These are phyloP conservation scores for Platygyra sinensis DNA, from an alignment of 64 coral and sea anemone species.

Conservation along the genomic window DNA sequence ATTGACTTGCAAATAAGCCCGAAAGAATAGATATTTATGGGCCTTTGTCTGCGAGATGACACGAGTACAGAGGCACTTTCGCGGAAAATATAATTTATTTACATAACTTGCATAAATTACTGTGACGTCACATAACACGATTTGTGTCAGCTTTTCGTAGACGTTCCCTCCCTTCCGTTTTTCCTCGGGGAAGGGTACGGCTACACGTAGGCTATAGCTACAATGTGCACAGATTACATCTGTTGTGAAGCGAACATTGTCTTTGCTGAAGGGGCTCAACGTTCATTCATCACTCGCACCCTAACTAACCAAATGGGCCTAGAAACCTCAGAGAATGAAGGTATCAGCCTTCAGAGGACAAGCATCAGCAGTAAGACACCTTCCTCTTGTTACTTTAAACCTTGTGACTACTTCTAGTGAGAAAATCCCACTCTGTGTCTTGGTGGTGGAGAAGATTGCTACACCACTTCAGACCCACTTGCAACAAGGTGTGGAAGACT, in stretches of 20 bases:
- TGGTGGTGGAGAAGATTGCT: conserved; percentile 42
- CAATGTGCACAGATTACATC: no score
- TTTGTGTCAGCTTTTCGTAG: neutral
- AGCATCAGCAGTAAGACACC: conserved; percentile 20
- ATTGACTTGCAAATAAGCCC: neutral
- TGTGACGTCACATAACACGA: conserved; percentile 6
- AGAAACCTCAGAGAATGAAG: conserved; percentile 26
- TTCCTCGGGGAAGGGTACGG: neutral
- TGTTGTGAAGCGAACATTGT: no score
- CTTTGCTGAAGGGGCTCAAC: no score
- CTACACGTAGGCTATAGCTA: conserved; percentile 28
- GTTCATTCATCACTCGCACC: no score
- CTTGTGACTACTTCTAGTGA: conserved; percentile 28
- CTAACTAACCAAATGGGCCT: no score
- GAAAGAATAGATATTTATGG: neutral
- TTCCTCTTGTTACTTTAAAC: conserved; percentile 26
- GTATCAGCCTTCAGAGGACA: conserved; percentile 41
- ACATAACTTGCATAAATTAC: neutral
- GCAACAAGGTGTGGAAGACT: conserved; percentile 9
- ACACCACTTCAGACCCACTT: conserved; percentile 39
- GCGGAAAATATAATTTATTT: neutral
- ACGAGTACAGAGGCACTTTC: neutral
- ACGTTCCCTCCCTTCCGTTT: neutral
- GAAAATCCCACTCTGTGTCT: conserved; percentile 38
- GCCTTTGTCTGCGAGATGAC: neutral